Conservation (phyloP, 2,888 invertebrate genomes). For the Anodontia alba region DNA sequence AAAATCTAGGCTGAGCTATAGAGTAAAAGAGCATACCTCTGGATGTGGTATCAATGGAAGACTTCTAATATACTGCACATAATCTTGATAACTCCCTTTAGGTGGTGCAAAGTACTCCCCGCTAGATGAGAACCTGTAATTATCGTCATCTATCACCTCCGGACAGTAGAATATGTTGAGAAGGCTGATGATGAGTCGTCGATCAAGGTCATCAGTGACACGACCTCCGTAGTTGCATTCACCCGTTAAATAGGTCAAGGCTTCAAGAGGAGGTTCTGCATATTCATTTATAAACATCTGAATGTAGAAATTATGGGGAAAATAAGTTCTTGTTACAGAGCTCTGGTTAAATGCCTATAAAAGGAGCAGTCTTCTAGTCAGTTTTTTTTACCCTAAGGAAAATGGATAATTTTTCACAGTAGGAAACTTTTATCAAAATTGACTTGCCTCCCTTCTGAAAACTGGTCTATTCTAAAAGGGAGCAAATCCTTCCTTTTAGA, state of each 20-base stretch:
- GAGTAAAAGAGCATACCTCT: slow-evolving; percentile 82
- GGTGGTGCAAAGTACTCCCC: slow-evolving; percentile 81
- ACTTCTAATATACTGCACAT: slow-evolving; percentile 81
- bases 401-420: too few relatives aligned
- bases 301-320: too few relatives aligned
- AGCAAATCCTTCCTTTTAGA: too few relatives aligned
- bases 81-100: slow-evolving; percentile 79
- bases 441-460: too few relatives aligned
- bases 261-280: slow-evolving; percentile 83
- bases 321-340: too few relatives aligned
- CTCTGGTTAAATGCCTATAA: too few relatives aligned
- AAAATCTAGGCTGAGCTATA: too few relatives aligned
- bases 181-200: slow-evolving; percentile 82
- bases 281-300: slow-evolving; percentile 85
- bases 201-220: slow-evolving; percentile 84
- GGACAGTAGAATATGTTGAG: slow-evolving; percentile 81
- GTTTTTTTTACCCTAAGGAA: too few relatives aligned
- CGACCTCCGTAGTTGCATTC: slow-evolving; percentile 85
- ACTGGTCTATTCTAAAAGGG: too few relatives aligned
- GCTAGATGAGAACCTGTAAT: slow-evolving; percentile 81
- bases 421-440: too few relatives aligned
- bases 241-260: slow-evolving; percentile 83
- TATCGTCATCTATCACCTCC: slow-evolving; percentile 74
- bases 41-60: slow-evolving; percentile 83
- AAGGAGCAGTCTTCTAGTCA: too few relatives aligned